A percentile compares a stretch with the other conserved stretches of the same genome.
Conservation (phyloP, 2,113 vertebrate species). For the Scomber colias region DNA sequence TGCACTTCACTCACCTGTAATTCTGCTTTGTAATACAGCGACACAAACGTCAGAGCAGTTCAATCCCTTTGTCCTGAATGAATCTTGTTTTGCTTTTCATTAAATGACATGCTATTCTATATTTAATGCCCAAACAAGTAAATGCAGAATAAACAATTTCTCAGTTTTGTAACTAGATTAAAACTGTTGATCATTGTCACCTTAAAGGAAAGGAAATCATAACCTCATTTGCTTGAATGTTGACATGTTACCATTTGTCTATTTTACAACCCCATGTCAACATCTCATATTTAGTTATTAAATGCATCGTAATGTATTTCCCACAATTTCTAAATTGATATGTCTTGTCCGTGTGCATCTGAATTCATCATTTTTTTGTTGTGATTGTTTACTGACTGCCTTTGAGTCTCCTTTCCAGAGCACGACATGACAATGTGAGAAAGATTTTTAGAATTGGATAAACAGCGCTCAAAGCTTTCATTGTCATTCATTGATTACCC, state of each 20-base stretch:
- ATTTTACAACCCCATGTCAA: background rate
- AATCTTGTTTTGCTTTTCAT: slow-evolving; percentile 12
- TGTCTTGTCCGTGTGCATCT: background rate
- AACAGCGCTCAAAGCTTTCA: slow-evolving; percentile 38
- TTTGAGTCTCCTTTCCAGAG: background rate
- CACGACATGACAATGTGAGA: background rate
- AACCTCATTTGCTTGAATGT: slow-evolving; percentile 9
- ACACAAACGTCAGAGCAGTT: background rate
- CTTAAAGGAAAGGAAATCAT: slow-evolving; percentile 18
- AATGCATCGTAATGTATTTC: background rate
- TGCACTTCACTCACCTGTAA: background rate
- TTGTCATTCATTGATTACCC: slow-evolving; percentile 58
- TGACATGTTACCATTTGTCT: background rate
- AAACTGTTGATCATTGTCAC: background rate
- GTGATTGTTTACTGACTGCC: background rate
- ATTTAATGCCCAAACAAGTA: background rate
- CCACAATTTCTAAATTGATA: background rate
- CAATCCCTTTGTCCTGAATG: background rate
- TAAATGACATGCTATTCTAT: slow-evolving; percentile 1
- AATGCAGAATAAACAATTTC: background rate
- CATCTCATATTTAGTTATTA: background rate
- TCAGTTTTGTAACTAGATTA: background rate
- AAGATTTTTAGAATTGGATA: slow-evolving; percentile 37
- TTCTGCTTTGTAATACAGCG: background rate
- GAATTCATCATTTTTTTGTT: background rate